Conservation (phyloP, 2,113 vertebrate species). For the Labeo rohita region DNA sequence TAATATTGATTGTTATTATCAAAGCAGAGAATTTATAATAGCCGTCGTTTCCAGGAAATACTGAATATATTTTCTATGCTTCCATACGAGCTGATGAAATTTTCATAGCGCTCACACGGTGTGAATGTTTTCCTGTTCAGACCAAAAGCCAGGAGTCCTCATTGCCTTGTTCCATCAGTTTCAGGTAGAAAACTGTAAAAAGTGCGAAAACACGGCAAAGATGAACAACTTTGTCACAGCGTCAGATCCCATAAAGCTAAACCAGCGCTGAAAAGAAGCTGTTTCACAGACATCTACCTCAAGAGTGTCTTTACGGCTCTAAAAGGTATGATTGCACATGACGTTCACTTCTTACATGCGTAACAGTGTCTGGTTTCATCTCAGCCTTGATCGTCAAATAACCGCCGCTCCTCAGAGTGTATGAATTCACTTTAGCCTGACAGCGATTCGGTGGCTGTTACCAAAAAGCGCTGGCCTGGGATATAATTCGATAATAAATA, state of each 20-base stretch:
- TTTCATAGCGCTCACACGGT: not conserved
- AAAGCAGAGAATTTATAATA: not conserved
- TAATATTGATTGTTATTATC: not conserved
- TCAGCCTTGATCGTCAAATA: slow-evolving; percentile 73
- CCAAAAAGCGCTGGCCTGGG: slow-evolving; percentile 68
- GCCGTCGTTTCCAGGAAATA: not conserved
- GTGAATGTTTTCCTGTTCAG: not conserved
- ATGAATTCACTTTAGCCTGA: slow-evolving; percentile 64
- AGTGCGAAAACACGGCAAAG: slow-evolving; percentile 29
- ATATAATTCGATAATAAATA: slow-evolving; percentile 76
- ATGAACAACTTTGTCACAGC: slow-evolving; percentile 41
- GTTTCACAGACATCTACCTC: slow-evolving; percentile 47
- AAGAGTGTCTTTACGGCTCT: slow-evolving; percentile 34
- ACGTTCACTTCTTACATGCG: slow-evolving; percentile 64
- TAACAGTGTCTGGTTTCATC: slow-evolving; percentile 58
- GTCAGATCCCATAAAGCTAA: slow-evolving; percentile 53
- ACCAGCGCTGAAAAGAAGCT: slow-evolving; percentile 16
- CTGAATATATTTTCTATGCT: not conserved
- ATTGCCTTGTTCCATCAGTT: slow-evolving; percentile 49
- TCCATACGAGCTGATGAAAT: not conserved
- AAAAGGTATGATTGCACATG: slow-evolving; percentile 65
- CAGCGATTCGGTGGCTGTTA: slow-evolving; percentile 71
- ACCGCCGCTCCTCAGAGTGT: slow-evolving; percentile 65
- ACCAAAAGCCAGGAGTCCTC: slow-evolving; percentile 33
- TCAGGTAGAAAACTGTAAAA: slow-evolving; percentile 43